phyloP scores from a whole-genome alignment of 2,113 vertebrate species.

The Cololabis saira region DNA sequence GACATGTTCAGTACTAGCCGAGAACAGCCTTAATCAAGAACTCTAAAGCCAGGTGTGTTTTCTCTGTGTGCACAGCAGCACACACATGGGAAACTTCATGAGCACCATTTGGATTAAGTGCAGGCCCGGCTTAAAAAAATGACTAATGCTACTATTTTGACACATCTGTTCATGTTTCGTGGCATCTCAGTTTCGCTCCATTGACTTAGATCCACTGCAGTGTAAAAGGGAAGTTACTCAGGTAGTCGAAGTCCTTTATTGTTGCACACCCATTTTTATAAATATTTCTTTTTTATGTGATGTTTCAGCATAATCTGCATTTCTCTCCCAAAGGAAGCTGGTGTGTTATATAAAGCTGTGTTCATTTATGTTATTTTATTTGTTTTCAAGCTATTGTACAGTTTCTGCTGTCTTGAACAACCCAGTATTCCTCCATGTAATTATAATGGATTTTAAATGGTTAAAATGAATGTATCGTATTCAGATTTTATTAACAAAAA shows the following conservation, averaged over 20 bases:
- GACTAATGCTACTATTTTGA: slow-evolving; percentile 16
- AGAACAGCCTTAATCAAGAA: slow-evolving; percentile 48
- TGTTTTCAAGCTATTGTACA: slow-evolving; percentile 26
- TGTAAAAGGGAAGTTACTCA: slow-evolving; percentile 74
- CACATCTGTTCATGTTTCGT: slow-evolving; percentile 29
- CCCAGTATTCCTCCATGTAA: slow-evolving; percentile 13
- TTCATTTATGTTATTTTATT: slow-evolving; percentile 7
- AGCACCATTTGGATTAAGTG: not conserved
- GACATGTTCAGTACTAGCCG: slow-evolving; percentile 13
- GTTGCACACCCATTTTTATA: slow-evolving; percentile 57
- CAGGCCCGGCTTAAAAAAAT: slow-evolving; percentile 6
- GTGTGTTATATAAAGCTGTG: slow-evolving; percentile 29
- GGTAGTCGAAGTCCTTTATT: slow-evolving; percentile 70
- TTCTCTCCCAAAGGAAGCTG: slow-evolving; percentile 19
- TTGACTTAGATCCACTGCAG: slow-evolving; percentile 55
- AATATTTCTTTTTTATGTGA: slow-evolving; percentile 23
- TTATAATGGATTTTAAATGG: slow-evolving; percentile 16
- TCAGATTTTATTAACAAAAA: slow-evolving; percentile 8
- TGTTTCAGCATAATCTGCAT: slow-evolving; percentile 46
- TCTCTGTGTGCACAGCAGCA: slow-evolving; percentile 6
- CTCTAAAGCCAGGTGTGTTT: slow-evolving; percentile 18
- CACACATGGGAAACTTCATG: slow-evolving; percentile 4
- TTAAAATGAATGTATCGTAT: slow-evolving; percentile 58
- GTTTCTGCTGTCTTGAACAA: slow-evolving; percentile 36
- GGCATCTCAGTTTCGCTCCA: slow-evolving; percentile 39